Evolutionary conservation across 2,113 vertebrate species (phyloP).

Genomic region (Alouatta palliata): DNA sequence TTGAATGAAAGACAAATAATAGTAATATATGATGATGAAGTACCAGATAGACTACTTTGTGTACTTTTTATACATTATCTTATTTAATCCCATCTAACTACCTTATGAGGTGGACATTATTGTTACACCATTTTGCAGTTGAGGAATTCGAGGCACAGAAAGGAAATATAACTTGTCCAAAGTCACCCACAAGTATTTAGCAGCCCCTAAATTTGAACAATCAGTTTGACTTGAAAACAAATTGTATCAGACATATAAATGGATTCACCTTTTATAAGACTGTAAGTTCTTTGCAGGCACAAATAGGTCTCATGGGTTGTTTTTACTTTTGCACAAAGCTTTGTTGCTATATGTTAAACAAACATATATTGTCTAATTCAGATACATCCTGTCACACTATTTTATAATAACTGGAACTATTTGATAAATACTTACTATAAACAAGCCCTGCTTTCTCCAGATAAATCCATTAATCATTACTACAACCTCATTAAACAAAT

Average conservation of each 20-base stretch:
- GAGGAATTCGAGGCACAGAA: background rate
- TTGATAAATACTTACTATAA: background rate
- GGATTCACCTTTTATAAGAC: background rate
- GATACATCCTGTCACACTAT: background rate
- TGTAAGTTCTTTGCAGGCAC: background rate
- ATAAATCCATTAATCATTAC: background rate
- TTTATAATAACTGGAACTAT: conserved; percentile 1
- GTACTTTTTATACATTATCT: background rate
- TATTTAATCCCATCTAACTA: background rate
- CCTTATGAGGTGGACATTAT: background rate
- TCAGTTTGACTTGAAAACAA: background rate
- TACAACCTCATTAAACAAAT: background rate
- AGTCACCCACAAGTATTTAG: background rate
- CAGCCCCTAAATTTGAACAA: background rate
- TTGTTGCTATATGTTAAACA: background rate
- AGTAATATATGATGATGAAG: background rate
- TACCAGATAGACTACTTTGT: background rate
- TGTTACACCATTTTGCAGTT: background rate
- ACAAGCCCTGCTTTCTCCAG: background rate
- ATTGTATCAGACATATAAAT: background rate
- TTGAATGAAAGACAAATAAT: background rate
- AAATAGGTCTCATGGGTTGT: background rate
- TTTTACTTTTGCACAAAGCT: background rate
- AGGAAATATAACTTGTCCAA: background rate
- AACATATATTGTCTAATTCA: background rate